Evolutionary conservation across 2,888 invertebrate species (phyloP).

Genomic region (Mechanitis mazaeus): DNA sequence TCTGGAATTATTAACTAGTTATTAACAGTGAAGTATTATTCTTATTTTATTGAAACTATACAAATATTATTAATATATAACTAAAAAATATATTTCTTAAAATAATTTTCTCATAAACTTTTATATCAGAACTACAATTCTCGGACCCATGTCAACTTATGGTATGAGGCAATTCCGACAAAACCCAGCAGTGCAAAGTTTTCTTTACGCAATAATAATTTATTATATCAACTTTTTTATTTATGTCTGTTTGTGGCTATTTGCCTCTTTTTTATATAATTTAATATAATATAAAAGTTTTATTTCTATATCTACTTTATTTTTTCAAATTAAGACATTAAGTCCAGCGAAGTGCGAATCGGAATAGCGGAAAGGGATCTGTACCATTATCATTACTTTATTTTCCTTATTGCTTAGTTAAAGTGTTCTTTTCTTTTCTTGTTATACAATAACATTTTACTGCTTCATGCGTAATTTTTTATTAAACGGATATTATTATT

Average conservation of each 20-base stretch:
- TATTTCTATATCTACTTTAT: background rate
- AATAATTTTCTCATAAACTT: background rate
- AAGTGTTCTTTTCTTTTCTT: slow-evolving; percentile 3
- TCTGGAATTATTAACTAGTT: background rate
- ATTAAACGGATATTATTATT: background rate
- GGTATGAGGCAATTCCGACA: slow-evolving; percentile 26
- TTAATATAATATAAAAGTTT: background rate
- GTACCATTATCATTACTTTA: slow-evolving; percentile 6
- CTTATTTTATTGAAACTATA: background rate
- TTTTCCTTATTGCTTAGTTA: slow-evolving; percentile 5
- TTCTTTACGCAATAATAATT: slow-evolving; percentile 34
- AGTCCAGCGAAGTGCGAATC: slow-evolving; percentile 1
- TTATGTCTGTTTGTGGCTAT: slow-evolving; percentile 27
- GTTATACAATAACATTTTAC: slow-evolving; percentile 4
- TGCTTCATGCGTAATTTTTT: background rate
- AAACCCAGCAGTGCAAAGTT: slow-evolving; percentile 49
- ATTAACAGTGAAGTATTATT: background rate
- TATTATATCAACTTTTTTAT: slow-evolving; percentile 35
- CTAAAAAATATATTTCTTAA: background rate
- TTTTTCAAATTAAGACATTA: slow-evolving; percentile 3
- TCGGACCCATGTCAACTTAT: slow-evolving; percentile 37
- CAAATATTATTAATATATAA: background rate
- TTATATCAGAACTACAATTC: slow-evolving; percentile 17
- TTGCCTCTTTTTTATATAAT: slow-evolving; percentile 1
- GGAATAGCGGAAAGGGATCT: slow-evolving; percentile 3